Percentiles rank a stretch among this genome's conserved stretches.
These are phyloP conservation scores for Mya arenaria DNA, from an alignment of 1,140 invertebrate genomes.

Conservation along the genomic window DNA sequence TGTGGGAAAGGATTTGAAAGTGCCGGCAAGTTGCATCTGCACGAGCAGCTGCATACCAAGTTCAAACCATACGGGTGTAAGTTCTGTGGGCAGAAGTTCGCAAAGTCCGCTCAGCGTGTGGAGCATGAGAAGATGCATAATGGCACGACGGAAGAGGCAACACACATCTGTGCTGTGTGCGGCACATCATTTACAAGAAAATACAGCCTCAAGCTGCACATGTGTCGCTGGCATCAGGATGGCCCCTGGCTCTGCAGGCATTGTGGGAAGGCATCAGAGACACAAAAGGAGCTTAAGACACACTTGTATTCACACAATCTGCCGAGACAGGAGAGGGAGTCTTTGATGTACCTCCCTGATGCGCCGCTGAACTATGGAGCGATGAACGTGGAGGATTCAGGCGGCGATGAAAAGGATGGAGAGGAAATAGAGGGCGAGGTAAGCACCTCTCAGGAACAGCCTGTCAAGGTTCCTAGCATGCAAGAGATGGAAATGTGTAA, in stretches of 20 bases:
- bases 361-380: slow-evolving; percentile 92
- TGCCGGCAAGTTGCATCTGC: slow-evolving; percentile 64
- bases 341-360: slow-evolving; percentile 83
- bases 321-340: slow-evolving; percentile 65
- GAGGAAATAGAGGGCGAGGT: neutral
- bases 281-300: slow-evolving; percentile 65
- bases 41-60: slow-evolving; percentile 72
- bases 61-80: slow-evolving; percentile 72
- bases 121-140: slow-evolving; percentile 70
- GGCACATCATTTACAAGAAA: slow-evolving; percentile 83
- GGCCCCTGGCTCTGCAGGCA: slow-evolving; percentile 83
- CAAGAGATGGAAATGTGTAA: slow-evolving; percentile 73
- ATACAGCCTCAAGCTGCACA: slow-evolving; percentile 82
- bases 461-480: slow-evolving; percentile 28
- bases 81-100: slow-evolving; percentile 72
- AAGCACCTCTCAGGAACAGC: slow-evolving; percentile 1
- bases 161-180: slow-evolving; percentile 84
- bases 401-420: slow-evolving; percentile 16
- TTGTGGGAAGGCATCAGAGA: slow-evolving; percentile 78
- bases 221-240: slow-evolving; percentile 81
- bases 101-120: slow-evolving; percentile 66
- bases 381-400: slow-evolving; percentile 5
- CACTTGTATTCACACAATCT: slow-evolving; percentile 72
- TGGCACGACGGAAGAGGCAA: slow-evolving; percentile 78
- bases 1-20: slow-evolving; percentile 69